Conservation (phyloP, 2,113 vertebrate species). For the Setophaga coronata region DNA sequence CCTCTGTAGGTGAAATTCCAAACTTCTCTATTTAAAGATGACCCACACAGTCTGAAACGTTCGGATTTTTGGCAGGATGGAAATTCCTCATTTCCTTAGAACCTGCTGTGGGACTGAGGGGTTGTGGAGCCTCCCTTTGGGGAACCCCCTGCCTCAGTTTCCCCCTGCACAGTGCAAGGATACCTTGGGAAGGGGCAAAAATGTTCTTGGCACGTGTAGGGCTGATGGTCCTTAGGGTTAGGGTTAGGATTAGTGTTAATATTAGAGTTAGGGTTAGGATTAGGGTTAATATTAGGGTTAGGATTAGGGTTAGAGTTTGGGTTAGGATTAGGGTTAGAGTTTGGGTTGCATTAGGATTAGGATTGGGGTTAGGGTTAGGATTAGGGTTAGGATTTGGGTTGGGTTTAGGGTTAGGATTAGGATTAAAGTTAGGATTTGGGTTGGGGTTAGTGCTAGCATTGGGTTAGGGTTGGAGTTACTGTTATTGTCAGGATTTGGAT, state of each 20-base stretch:
- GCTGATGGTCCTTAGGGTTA: background rate
- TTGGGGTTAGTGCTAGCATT: too few species aligned
- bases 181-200: fast-evolving
- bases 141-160: background rate
- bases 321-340: too few species aligned
- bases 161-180: fast-evolving
- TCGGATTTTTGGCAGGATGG: background rate
- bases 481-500: too few species aligned
- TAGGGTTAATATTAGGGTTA: too few species aligned
- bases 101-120: background rate
- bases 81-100: background rate
- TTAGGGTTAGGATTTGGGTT: too few species aligned
- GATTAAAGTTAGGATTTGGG: too few species aligned
- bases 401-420: too few species aligned
- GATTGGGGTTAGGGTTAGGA: too few species aligned
- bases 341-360: too few species aligned
- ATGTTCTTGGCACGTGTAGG: fast-evolving
- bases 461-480: too few species aligned
- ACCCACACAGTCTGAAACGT: fast-evolving
- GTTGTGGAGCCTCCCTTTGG: fast-evolving
- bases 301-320: too few species aligned
- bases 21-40: background rate
- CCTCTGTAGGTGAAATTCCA: background rate
- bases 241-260: too few species aligned
- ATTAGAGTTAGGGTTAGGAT: background rate